Conservation (phyloP, 2,113 vertebrate species). For the Gadus macrocephalus region DNA sequence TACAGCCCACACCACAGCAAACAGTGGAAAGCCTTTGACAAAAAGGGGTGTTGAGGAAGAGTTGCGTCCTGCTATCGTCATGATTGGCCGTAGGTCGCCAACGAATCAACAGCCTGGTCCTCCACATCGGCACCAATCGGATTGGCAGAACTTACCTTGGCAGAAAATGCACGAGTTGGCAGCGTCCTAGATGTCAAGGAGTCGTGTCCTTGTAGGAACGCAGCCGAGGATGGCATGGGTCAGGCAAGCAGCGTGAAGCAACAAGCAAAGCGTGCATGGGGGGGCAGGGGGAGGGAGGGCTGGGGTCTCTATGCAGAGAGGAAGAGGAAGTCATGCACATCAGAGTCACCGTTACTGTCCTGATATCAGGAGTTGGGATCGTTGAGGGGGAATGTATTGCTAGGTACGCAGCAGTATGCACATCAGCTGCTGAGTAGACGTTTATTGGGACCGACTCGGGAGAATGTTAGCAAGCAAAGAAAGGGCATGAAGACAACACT, state of each 20-base stretch:
- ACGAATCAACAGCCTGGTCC: not conserved
- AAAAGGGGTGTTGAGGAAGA: no score
- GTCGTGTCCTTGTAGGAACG: conserved; percentile 62
- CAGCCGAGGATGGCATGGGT: conserved; percentile 56
- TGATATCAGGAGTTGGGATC: conserved; percentile 19
- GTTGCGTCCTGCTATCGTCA: no score
- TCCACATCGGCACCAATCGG: conserved; percentile 19
- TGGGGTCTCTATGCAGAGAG: conserved; percentile 52
- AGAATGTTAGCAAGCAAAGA: conserved; percentile 60
- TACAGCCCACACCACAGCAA: no score
- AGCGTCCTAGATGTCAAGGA: conserved; percentile 59
- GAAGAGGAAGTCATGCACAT: conserved; percentile 58
- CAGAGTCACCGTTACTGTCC: conserved; percentile 37
- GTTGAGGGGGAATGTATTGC: conserved; percentile 35
- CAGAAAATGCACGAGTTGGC: conserved; percentile 48
- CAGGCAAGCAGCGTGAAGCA: conserved; percentile 67
- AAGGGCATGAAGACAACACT: conserved; percentile 51
- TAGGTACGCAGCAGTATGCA: conserved; percentile 42
- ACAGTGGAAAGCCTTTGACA: no score
- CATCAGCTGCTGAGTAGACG: conserved; percentile 48
- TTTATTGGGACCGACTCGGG: conserved; percentile 35
- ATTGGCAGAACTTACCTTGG: conserved; percentile 60
- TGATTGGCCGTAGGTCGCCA: no score
- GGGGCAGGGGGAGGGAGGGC: conserved; percentile 57
- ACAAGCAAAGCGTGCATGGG: conserved; percentile 67